phyloP scores from a whole-genome alignment of 37 sponge, comb jelly and placozoan genomes.

The Ephydatia muelleri region DNA sequence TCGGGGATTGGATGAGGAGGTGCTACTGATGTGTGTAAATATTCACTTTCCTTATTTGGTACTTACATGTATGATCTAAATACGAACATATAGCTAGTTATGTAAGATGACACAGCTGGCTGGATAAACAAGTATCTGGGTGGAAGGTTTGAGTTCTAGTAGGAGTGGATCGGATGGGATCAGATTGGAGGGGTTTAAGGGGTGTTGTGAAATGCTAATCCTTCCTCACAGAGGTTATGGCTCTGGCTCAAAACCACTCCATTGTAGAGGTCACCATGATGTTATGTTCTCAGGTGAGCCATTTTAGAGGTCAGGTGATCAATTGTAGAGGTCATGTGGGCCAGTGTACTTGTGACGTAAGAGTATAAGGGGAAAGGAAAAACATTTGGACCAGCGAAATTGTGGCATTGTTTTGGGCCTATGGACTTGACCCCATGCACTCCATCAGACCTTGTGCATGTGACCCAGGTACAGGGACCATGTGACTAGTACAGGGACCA shows the following conservation, averaged over 20 bases:
- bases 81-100: too few relatives aligned
- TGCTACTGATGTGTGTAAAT: too few relatives aligned
- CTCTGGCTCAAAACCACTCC: slow-evolving; percentile 34
- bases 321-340: background rate
- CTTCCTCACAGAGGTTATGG: slow-evolving; percentile 29
- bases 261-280: slow-evolving; percentile 84
- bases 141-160: too few relatives aligned
- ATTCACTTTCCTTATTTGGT: too few relatives aligned
- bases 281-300: slow-evolving; percentile 85
- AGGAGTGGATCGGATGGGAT: background rate
- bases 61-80: too few relatives aligned
- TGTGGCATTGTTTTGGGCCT: too few relatives aligned
- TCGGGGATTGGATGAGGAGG: background rate
- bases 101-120: too few relatives aligned
- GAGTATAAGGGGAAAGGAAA: background rate
- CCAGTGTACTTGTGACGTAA: background rate
- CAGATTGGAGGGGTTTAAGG: background rate
- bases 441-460: background rate
- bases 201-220: background rate
- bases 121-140: too few relatives aligned
- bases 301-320: background rate
- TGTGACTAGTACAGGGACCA: too few relatives aligned
- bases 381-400: too few relatives aligned
- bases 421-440: background rate
- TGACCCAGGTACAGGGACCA: too few relatives aligned